Evolutionary conservation across 2,888 invertebrate genomes (phyloP).

Genomic region (Drosophila hawaiiensis): DNA sequence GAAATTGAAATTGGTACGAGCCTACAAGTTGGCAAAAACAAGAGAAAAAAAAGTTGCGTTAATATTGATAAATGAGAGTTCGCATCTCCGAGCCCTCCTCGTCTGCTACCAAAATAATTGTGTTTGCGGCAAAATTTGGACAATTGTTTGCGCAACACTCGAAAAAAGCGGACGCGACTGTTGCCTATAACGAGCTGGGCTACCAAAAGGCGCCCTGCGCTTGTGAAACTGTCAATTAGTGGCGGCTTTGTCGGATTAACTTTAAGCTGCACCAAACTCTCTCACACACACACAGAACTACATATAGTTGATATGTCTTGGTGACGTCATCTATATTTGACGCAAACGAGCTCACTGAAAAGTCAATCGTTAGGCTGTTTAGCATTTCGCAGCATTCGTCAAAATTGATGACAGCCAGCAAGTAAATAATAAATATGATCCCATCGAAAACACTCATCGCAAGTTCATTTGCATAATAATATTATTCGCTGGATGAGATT

Average conservation of each 20-base stretch:
- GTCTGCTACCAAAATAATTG: constrained; percentile 46
- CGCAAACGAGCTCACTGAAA: constrained; percentile 30
- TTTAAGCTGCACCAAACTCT: constrained; percentile 51
- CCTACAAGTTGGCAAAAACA: background rate
- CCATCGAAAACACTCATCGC: constrained; percentile 68
- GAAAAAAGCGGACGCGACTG: constrained; percentile 34
- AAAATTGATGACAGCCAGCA: constrained; percentile 73
- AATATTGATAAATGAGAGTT: constrained; percentile 55
- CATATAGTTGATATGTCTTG: constrained; percentile 2
- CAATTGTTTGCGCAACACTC: constrained; percentile 75
- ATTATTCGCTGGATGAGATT: constrained; percentile 49
- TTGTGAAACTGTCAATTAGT: constrained; percentile 81
- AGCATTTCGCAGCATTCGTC: constrained; percentile 41
- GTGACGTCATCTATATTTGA: constrained; percentile 58
- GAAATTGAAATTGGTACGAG: constrained; percentile 66
- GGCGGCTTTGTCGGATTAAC: constrained; percentile 56
- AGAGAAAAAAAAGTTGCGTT: background rate
- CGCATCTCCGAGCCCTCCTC: constrained; percentile 11
- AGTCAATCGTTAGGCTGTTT: constrained; percentile 51
- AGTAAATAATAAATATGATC: constrained; percentile 79
- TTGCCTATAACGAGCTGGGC: constrained; percentile 64
- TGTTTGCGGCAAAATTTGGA: constrained; percentile 46
- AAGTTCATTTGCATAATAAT: constrained; percentile 71
- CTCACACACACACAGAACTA: background rate
- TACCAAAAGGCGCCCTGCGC: constrained; percentile 27